phyloP scores from a whole-genome alignment of 2,797 vertebrate species.

The Hylomyscus alleni region DNA sequence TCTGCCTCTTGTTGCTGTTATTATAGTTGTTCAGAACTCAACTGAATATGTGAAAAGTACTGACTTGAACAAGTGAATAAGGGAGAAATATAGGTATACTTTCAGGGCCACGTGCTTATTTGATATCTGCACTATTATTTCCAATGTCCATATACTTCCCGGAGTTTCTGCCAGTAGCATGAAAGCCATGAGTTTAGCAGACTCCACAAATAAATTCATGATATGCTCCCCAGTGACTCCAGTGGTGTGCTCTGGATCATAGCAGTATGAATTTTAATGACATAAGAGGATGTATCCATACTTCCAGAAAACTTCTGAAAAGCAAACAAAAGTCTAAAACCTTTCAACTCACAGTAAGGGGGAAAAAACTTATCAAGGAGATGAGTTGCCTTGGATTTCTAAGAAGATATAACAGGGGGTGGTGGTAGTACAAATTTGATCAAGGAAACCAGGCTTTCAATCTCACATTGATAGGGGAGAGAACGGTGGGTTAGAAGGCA shows the following conservation, averaged over 20 bases:
- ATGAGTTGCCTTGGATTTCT: background rate
- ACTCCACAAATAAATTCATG: background rate
- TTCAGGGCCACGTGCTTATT: background rate
- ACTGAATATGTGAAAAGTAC: background rate
- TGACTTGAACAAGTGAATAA: slow-evolving; percentile 53
- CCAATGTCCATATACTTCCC: background rate
- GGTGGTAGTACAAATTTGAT: background rate
- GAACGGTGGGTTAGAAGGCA: background rate
- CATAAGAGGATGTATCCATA: background rate
- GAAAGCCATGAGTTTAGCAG: background rate
- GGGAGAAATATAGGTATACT: background rate
- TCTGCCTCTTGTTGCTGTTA: background rate
- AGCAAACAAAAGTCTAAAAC: background rate
- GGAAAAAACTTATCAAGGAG: background rate
- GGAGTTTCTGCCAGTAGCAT: background rate
- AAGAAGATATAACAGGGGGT: background rate
- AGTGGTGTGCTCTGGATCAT: background rate
- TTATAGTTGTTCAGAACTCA: background rate
- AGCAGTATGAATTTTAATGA: background rate
- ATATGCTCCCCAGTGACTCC: background rate
- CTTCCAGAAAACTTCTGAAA: slow-evolving; percentile 11
- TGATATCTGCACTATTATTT: background rate
- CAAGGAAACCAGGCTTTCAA: background rate
- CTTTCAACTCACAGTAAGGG: background rate
- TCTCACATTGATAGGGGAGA: background rate